Evolutionary conservation across 2,797 vertebrate genomes (phyloP).

Genomic region (Sorex maritimensis): DNA sequence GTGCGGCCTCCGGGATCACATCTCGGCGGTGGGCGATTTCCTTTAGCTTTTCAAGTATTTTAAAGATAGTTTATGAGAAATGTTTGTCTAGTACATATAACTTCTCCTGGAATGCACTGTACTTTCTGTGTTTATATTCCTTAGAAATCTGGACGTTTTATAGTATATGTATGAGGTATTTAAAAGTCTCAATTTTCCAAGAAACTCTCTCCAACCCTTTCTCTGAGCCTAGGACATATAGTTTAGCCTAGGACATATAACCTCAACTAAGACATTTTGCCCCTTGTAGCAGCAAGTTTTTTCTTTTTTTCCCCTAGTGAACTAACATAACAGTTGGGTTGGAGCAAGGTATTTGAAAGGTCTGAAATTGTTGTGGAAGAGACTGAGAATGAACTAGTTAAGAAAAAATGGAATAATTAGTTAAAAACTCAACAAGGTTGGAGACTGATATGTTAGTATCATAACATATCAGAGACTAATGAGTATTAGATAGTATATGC

Average conservation of each 20-base stretch:
- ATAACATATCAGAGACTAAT: no score
- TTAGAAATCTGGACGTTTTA: background rate
- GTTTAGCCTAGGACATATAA: background rate
- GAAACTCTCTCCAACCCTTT: background rate
- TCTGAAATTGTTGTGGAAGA: conserved; percentile 24
- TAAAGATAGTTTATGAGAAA: conserved; percentile 32
- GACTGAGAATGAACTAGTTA: conserved; percentile 31
- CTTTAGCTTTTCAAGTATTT: conserved; percentile 26
- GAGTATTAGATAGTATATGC: no score
- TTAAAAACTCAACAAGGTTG: background rate
- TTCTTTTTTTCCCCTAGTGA: conserved; percentile 47
- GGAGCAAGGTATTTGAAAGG: conserved; percentile 22
- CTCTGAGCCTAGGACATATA: background rate
- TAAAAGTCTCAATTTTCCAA: conserved; percentile 25
- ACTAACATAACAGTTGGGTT: conserved; percentile 55
- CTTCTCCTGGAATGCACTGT: background rate
- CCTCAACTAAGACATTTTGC: background rate
- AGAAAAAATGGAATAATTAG: background rate
- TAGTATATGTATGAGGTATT: background rate
- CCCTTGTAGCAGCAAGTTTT: background rate
- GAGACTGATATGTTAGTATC: conserved; percentile 10
- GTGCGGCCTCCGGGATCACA: no score
- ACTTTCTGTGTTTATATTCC: conserved; percentile 6
- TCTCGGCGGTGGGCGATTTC: no score
- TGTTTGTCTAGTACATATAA: background rate